Evolutionary conservation across 2,113 vertebrate species (phyloP), one percentile per base, ranked within the genome.

Genomic region (Vidua macroura): DNA sequence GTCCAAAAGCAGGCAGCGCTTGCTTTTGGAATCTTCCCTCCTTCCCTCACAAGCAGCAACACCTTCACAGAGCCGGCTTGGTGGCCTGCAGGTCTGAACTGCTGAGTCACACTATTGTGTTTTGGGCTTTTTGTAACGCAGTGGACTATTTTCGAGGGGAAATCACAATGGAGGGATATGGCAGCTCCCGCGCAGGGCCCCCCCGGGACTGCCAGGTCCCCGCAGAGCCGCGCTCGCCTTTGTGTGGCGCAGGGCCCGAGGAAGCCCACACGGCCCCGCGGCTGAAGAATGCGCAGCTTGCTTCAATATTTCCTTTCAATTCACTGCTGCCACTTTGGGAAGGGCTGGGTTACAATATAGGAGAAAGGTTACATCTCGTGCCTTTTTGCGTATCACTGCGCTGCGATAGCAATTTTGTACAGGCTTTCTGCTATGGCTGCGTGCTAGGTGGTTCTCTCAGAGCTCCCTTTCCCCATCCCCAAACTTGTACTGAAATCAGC

Each of bases 61-160:
- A 58, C 76, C 79, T 92, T 78, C 41, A 17, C 28, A 60, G 94
- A 58, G 52, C 35, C n/a, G n/a, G 52, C 55, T 41, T 3, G 28
- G 53, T 75, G 52, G 73, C 66, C 86, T 17, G 64, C 52, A 60
- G n/a, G 27, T 43, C 85, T 76, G 70, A 96, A 91, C 69, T 96
- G 95, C 95, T 96, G 93, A 96, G 92, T 90, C 93, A 92, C 27
- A 2, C 69, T 76, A 90, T 90, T 95, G 95, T 95, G 88, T 92
- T 91, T 44, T 9, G 85, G 76, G 69, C 79, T 94, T 90, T 95
- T 93, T 96, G 90, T 96, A 33, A 59, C 90, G 80, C 69, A 5
- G 18, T 1, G 30, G 73, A 27, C 85, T 94, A 25, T 94, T 96
- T 96, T 94, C 0, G 37, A 78, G 83, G 88, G 79, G 76, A 22